Percentiles rank a stretch among this genome's conserved stretches.
These are phyloP conservation scores for Saccopteryx leptura DNA, from an alignment of 2,113 vertebrate species.

Conservation along the genomic window DNA sequence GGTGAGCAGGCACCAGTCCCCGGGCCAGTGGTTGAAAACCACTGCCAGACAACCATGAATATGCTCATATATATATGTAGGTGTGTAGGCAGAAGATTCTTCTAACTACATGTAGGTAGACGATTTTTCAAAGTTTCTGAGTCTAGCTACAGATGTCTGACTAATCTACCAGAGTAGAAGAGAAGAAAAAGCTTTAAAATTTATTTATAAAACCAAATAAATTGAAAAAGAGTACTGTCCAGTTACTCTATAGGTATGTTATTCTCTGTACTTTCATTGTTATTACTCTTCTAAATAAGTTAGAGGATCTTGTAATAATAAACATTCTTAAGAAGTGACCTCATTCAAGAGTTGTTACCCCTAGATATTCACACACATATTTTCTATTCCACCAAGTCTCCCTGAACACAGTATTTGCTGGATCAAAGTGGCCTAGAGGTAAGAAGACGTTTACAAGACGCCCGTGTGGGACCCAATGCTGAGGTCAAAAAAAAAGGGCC, in stretches of 20 bases:
- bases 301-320: background rate
- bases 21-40: too few species aligned
- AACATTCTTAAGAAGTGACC: background rate
- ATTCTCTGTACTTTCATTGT: background rate
- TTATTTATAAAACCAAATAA: slow-evolving; percentile 20
- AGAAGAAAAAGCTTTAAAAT: background rate
- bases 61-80: background rate
- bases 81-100: too few species aligned
- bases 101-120: background rate
- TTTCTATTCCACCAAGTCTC: background rate
- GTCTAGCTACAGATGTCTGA: background rate
- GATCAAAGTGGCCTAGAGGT: background rate
- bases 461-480: background rate
- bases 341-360: background rate
- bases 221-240: background rate
- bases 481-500: slow-evolving; percentile 67
- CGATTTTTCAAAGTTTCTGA: background rate
- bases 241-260: background rate
- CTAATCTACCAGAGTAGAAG: background rate
- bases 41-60: background rate
- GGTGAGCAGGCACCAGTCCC: too few species aligned
- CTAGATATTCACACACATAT: background rate
- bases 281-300: background rate
- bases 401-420: background rate
- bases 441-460: background rate